Percentiles rank a stretch among this genome's conserved stretches.
Evolutionary conservation across 2,888 invertebrate species (phyloP).

Genomic region (Antheraea assamensis): DNA sequence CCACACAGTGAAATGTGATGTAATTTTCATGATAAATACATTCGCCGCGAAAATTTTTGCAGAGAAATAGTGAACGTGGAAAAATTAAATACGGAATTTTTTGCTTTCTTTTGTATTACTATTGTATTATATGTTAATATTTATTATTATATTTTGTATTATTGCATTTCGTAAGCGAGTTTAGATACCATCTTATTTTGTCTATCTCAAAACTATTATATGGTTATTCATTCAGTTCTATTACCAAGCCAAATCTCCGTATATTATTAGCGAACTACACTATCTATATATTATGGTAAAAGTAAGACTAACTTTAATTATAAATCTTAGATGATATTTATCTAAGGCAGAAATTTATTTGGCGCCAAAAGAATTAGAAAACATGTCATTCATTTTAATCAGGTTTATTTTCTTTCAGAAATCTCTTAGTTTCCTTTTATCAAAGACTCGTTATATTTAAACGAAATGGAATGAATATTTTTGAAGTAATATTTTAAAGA

Average conservation of each 20-base stretch:
- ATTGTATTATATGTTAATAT: neutral
- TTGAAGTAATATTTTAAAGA: too few species aligned
- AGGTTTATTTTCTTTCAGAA: too few species aligned
- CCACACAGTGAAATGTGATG: conserved; percentile 2
- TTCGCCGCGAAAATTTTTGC: neutral
- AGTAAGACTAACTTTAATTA: too few species aligned
- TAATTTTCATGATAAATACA: conserved; percentile 4
- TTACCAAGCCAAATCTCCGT: neutral
- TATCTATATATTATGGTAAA: too few species aligned
- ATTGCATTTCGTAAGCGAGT: neutral
- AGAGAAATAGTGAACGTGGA: neutral
- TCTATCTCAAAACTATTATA: neutral
- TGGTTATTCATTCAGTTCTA: neutral
- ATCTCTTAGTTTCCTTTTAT: too few species aligned
- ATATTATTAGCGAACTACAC: too few species aligned
- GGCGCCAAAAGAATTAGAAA: too few species aligned
- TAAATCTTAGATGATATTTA: too few species aligned
- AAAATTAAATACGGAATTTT: neutral
- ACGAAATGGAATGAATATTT: too few species aligned
- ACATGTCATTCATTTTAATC: too few species aligned
- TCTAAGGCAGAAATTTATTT: too few species aligned
- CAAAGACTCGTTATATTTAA: too few species aligned
- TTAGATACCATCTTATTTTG: neutral
- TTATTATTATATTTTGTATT: neutral
- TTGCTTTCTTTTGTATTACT: neutral